Base-by-base conservation (phyloP, 2,113 vertebrate genomes). In the Anoura caudifer region DNA sequence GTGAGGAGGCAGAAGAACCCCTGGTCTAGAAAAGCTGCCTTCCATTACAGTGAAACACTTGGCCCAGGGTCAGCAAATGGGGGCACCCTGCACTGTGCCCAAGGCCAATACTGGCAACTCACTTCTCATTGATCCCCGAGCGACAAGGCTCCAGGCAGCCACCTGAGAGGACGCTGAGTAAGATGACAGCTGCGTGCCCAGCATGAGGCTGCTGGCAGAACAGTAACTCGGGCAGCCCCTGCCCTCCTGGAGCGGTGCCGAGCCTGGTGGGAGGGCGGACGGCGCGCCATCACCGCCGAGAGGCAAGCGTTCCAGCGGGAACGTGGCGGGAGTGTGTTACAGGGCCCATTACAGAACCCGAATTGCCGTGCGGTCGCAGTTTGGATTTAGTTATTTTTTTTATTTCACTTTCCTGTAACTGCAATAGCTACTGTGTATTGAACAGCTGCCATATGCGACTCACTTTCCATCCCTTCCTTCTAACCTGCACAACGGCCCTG, bases 241-340 rank as follows among this genome's bases (percentile, higher is more conserved):
- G n/a, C 61, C 45, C 7, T 7, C 13, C 38, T 3, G 11, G 2
- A 2, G 61, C 41, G 14, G 11, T 1, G 15, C 14, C 1, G 47
- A 69, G n/a, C 33, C 59, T 20, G 47, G 45, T 0, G 6, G 63
- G 59, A 45, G 28, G 63, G 36, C 15, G 2, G 75, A 5, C 28
- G 4, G 41, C 14, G 24, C 0, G 0, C 31, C 1, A 2, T 17
- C 45, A 7, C 2, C 24, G 1, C 79, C 20, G 0, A 4, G 28
- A 19, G 31, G 22, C 6, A 0, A 26, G 63, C n/a, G 0, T 31
- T 12, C 80, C 38, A 1, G 22, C 45, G 38, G 84, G 22, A 36
- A 11, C 17, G 56, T 10, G 61, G 17, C 28, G 0, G 31, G 65
- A 36, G 7, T 4, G 22, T 2, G 3, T 7, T 3, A 0, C 26